phyloP scores from a whole-genome alignment of 2,113 vertebrate genomes.

The Pygoscelis adeliae region DNA sequence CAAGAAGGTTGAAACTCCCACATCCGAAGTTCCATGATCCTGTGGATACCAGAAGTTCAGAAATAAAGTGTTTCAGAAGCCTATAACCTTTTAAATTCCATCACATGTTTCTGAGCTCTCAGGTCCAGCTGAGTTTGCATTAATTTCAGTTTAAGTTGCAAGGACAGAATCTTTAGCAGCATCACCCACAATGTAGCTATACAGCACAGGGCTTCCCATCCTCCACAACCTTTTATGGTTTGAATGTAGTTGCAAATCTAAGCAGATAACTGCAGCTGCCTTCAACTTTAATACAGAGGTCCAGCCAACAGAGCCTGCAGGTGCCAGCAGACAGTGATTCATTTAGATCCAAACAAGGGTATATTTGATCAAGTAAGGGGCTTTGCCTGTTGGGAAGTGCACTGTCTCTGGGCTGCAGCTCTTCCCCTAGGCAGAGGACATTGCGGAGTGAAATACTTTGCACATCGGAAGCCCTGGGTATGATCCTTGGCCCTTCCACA shows the following conservation, averaged over 20 bases:
- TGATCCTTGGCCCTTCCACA: neutral
- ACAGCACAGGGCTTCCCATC: slow-evolving; percentile 20
- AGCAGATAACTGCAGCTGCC: slow-evolving; percentile 56
- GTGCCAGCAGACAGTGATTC: slow-evolving; percentile 52
- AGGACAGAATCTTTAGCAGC: slow-evolving; percentile 45
- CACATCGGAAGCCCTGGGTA: neutral
- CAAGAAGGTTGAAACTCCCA: neutral
- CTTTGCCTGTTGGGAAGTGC: neutral
- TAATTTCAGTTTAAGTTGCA: neutral
- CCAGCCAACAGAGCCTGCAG: slow-evolving; percentile 35
- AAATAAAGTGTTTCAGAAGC: neutral
- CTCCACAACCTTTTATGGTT: neutral
- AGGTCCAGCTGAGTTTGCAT: neutral
- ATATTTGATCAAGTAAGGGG: slow-evolving; percentile 8
- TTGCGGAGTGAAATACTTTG: neutral
- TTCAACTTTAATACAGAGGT: neutral
- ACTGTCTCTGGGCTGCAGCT: neutral
- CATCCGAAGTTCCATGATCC: neutral
- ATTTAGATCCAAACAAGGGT: slow-evolving; percentile 54
- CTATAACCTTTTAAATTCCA: neutral
- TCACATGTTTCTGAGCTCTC: neutral
- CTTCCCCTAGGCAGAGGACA: neutral
- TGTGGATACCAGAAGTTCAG: neutral
- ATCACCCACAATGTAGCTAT: slow-evolving; percentile 25
- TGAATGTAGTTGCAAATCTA: slow-evolving; percentile 30